Conservation (phyloP, 53 echinoderm and acorn worm genomes). For the Glandiceps talaboti region DNA sequence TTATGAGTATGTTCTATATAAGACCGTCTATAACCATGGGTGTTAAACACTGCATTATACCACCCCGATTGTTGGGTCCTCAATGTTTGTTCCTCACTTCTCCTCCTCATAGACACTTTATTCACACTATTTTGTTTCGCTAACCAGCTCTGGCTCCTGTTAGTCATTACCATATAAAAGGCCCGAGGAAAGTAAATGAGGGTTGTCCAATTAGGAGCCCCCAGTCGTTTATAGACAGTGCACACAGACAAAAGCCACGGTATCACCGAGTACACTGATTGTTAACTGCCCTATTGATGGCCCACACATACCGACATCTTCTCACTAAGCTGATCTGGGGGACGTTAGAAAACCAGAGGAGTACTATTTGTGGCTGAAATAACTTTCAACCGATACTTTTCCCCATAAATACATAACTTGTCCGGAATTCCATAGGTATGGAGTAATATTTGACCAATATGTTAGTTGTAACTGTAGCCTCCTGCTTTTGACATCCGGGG, state of each 20-base stretch:
- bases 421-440: not conserved
- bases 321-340: not conserved
- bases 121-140: not conserved
- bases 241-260: not conserved
- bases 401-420: too few relatives aligned
- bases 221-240: not conserved
- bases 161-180: not conserved
- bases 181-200: not conserved
- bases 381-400: not conserved
- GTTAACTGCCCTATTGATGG: not conserved
- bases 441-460: too few relatives aligned
- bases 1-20: not conserved
- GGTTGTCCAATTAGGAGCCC: not conserved
- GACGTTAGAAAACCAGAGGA: not conserved
- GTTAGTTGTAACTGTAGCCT: too few relatives aligned
- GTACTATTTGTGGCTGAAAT: not conserved
- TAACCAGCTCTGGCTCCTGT: not conserved
- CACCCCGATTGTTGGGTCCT: not conserved
- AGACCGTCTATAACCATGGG: not conserved
- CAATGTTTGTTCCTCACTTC: not conserved
- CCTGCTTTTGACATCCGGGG: not conserved
- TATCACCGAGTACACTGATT: not conserved
- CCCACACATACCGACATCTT: not conserved
- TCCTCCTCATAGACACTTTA: not conserved
- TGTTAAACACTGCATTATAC: not conserved